Base-by-base conservation (phyloP, 2,888 invertebrate species). In the Platycheirus albimanus region DNA sequence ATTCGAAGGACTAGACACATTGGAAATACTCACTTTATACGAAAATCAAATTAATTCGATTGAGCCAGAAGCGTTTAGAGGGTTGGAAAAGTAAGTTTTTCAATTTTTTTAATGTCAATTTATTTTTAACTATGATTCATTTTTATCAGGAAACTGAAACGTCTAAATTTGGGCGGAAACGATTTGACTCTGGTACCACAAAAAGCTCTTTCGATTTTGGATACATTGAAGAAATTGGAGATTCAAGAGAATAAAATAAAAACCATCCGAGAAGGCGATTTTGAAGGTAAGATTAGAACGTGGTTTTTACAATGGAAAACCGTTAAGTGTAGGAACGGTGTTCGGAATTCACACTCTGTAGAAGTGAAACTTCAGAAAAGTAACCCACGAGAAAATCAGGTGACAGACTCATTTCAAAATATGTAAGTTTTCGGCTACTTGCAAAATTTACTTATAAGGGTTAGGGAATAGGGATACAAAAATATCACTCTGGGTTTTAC, bases 91-190 rank as follows among this genome's bases (percentile, higher is more conserved):
- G 96, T 97, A 92, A 93, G 85, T 52, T 28, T 30, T 49, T 11
- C 38, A 56, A 45, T 61, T 49, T 61, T 36, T 45, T 7, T 15
- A 33, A 1, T 10, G 20, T 10, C 2, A 15, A 2, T 51, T 8
- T 43, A 11, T 20, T 61, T 45, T 1, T 38, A 45, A 17, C 17
- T 47, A 1, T 47, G 0, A 0, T 38, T 66, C 7, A 10, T 41
- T 24, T 47, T 13, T 0, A 75, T 58, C 88, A 95, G 95, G 87
- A 96, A 96, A 91, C 91, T 97, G 80, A 96, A 95, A 87, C 93
- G 96, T 76, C 91, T 97, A 80, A 97, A 97, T 91, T 92, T 97
- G 85, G 97, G 97, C 30, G 96, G 95, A 70, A 97, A 97, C 89
- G 94, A 95, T 84, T 91, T 97, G 87, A 93, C 93, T 36, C 92